Conservation (phyloP, 2,888 invertebrate species). For the Rhogogaster chlorosoma region DNA sequence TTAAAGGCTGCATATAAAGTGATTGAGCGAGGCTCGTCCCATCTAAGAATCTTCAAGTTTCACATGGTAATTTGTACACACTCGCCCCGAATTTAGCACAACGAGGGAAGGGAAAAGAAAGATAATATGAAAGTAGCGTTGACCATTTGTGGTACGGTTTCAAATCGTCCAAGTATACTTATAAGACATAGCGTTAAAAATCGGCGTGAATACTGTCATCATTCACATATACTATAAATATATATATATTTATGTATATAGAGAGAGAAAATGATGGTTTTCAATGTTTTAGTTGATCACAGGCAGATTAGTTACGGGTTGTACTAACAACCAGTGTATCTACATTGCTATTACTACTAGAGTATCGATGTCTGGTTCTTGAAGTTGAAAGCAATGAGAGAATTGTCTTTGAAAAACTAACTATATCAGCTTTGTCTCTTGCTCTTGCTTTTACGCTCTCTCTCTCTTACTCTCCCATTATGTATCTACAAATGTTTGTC, state of each 20-base stretch:
- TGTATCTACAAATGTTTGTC: neutral
- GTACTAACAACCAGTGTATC: neutral
- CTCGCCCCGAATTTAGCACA: neutral
- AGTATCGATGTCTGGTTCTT: neutral
- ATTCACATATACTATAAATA: slow-evolving; percentile 12
- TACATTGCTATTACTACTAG: slow-evolving; percentile 6
- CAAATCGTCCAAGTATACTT: slow-evolving; percentile 17
- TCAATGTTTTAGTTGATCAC: slow-evolving; percentile 36
- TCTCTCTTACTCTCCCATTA: neutral
- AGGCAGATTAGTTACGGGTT: slow-evolving; percentile 6
- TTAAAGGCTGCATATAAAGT: slow-evolving; percentile 9
- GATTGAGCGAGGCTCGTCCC: neutral
- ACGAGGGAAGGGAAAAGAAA: neutral
- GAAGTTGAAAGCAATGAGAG: neutral
- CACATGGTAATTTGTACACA: neutral
- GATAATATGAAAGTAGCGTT: neutral
- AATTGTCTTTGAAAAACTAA: slow-evolving; percentile 16
- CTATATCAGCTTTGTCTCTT: neutral
- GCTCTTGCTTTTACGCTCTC: neutral
- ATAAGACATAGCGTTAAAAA: slow-evolving; percentile 10
- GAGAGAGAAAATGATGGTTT: slow-evolving; percentile 32
- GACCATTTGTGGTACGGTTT: neutral
- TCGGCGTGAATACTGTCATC: slow-evolving; percentile 8
- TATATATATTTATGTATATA: too few species aligned
- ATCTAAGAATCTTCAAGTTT: neutral